Evolutionary conservation across 2,113 vertebrate species (phyloP), one percentile per base, ranked within the genome.

Genomic region (Drymodes brunneopygia): DNA sequence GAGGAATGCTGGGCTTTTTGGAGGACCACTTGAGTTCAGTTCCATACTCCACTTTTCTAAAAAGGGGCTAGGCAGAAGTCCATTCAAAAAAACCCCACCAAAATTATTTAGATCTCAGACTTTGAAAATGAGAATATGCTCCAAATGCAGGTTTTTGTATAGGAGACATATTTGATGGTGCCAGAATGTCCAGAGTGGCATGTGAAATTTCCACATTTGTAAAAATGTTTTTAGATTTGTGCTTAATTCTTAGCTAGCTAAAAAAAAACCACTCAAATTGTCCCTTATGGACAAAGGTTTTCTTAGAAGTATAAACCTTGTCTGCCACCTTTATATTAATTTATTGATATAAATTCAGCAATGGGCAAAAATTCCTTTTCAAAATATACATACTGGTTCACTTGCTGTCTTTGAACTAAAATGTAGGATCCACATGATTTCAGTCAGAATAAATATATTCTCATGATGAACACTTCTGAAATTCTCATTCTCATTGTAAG

Each of bases 321-420:
- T 25, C 33, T 67, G 9, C 11, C 10, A 21, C 10, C 2, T 72
- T 61, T n/a, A 27, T 57, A 36, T 65, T 48, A 61, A 6, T 29
- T 58, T 48, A 58, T 42, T 57, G 9, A n/a, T 84, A 66, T n/a
- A 65, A 56, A 78, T 33, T 57, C 25, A 78, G n/a, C 8, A 47
- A 24, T 2, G 1, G 9, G 1, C 2, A 20, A 86, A 73, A 66
- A 62, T 40, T 20, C 0, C 35, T 69, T 74, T 65, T 12, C 15
- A 51, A 83, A 73, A 11, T 42, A 29, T n/a, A 27, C 6, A 12
- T n/a, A 48, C 7, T 15, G 5, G 7, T 33, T 87, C 5, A 25
- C 45, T 66, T 50, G 7, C 5, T 66, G 2, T 45, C 51, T 73
- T 74, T 74, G 40, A 83, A 47, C 8, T 64, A 12, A 72, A 67